Evolutionary conservation across 2,888 invertebrate species (phyloP), one percentile per base, ranked within the genome.

Genomic region (Heliconius ismenius): DNA sequence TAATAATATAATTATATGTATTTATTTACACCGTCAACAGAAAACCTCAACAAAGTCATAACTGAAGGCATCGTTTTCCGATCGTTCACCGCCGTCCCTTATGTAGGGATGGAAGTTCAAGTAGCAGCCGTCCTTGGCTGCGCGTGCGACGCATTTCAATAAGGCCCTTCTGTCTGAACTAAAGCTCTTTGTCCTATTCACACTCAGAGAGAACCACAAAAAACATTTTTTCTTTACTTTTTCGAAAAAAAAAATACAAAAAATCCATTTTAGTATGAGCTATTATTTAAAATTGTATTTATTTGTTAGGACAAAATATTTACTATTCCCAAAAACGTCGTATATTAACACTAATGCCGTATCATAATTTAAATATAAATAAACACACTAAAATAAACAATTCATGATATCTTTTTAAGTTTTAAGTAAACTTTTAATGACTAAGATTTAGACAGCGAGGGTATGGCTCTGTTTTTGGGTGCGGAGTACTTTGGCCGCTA

Each of bases 111-210:
- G 80, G 70, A 79, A 78, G 80, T 79, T 80, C 78, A 79, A 79
- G 79, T 76, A 83, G 87, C 84, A 82, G 80, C 77, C 82, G 87
- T 82, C 92, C 91, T 91, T 91, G 91, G 82, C 58, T 80, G 82
- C 79, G 85, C 91, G 92, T 92, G 92, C 84, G 79, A 77, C 79
- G 92, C 88, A 91, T 92, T 75, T 84, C 89, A 92, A 89, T 83
- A 74, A 79, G 83, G 85, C 82, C 9, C 84, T 85, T 82, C 81
- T 77, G 72, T 79, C 78, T 78, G 75, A 77, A 81, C 79, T 83
- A 79, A 75, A 80, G 79, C 85, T 84, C 87, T 90, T 91, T 91
- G 90, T 89, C 79, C 77, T 64, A 84, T 84, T 32, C 32, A 32
- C 28, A 28, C 4, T 28, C 28, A 28, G 28, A 28, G 74, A 81